Evolutionary conservation across 2,888 invertebrate species (phyloP), one percentile per base, ranked within the genome.

Genomic region (Psococerastis gibbosa): DNA sequence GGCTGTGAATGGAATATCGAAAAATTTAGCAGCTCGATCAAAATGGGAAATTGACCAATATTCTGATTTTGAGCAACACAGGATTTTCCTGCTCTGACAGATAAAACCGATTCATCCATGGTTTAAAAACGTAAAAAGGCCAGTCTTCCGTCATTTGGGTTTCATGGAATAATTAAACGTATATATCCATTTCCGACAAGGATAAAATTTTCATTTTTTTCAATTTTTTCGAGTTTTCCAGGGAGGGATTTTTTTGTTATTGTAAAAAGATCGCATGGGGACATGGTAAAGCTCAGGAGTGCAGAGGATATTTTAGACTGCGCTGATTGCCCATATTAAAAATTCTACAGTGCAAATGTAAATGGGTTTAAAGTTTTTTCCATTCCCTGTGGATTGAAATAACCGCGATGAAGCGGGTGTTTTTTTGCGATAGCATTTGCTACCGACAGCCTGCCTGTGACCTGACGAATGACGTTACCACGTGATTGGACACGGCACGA

Each of bases 361-460:
- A 38, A 38, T 38, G 38, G 22, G 17, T 38, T 38, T 38, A 38
- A 38, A 38, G 38, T 38, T 38, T 38, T 34, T 38, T 38, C 22
- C 38, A 11, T 27, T 27, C 27, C n/a, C n/a, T n/a, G n/a, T 27
- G 27, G 27, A 27, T 9, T 18, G 20, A 38, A 38, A 38, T 22
- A 13, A 33, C 33, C 16, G 33, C 3, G 15, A 33, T 15, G 17
- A 33, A 13, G 38, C 38, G 18, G 38, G 17, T 38, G 38, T 38
- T 38, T 38, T 27, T 38, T 38, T 38, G 38, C 20, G 38, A 38
- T 38, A 38, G 20, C 38, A 38, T 38, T 38, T 38, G 17, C 17
- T 38, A 33, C 17, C 33, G n/a, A n/a, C n/a, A n/a, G n/a, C n/a
- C n/a, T n/a, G n/a, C n/a, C n/a, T n/a, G n/a, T n/a, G n/a, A n/a